Evolutionary conservation across 2,797 vertebrate species (phyloP).

Genomic region (Fistularia commersonii): DNA sequence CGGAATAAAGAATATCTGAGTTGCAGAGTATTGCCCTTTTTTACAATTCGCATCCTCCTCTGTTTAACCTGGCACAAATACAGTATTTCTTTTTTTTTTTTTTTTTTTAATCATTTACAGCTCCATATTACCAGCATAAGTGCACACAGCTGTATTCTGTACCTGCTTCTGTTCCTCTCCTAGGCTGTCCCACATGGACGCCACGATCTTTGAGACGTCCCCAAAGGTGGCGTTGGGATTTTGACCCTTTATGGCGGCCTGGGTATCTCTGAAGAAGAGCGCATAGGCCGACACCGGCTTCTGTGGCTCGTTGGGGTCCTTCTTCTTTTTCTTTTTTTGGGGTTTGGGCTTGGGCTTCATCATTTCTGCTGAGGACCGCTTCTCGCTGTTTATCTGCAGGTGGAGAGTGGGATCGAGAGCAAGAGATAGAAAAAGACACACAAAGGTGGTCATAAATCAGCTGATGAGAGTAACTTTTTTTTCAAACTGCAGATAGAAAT

Average conservation of each 20-base stretch:
- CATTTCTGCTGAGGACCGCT: constrained; percentile 88
- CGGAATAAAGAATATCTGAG: not conserved
- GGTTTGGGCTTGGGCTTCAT: constrained; percentile 95
- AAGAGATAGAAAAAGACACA: constrained; percentile 7
- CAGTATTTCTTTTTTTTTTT: too few relatives aligned
- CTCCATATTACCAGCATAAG: too few relatives aligned
- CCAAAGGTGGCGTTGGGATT: constrained; percentile 97
- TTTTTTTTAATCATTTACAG: too few relatives aligned
- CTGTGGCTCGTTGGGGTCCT: constrained; percentile 96
- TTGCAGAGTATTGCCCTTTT: too few relatives aligned
- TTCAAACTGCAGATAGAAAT: constrained; percentile 1
- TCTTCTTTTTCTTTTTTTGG: constrained; percentile 99
- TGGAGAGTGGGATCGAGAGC: constrained; percentile 18
- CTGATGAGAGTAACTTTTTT: constrained; percentile 16
- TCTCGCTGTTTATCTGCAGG: constrained; percentile 86
- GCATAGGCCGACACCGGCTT: constrained; percentile 97
- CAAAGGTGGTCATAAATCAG: constrained; percentile 31
- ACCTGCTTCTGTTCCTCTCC: constrained; percentile 98
- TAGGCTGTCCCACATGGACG: constrained; percentile 98
- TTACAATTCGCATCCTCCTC: too few relatives aligned
- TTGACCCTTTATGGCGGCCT: constrained; percentile 96
- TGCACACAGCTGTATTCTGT: not conserved
- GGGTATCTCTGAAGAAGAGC: constrained; percentile 97
- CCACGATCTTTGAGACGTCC: constrained; percentile 97
- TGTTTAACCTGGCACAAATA: too few relatives aligned